Evolutionary conservation across 2,797 vertebrate genomes (phyloP), one percentile per base, ranked within the genome.

Genomic region (Hoplostethus mediterraneus): DNA sequence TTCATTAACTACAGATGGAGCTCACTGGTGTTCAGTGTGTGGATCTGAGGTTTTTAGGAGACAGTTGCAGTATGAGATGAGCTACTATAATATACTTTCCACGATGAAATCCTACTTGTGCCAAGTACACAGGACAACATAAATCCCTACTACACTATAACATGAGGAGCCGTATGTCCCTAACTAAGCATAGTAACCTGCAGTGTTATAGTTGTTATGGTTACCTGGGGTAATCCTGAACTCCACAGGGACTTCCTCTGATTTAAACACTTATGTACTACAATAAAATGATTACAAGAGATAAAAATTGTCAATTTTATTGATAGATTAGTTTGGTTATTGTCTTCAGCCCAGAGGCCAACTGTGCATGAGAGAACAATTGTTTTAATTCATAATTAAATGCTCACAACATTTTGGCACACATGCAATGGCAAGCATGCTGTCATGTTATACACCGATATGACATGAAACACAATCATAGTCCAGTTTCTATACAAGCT

Each of bases 291-390:
- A 72, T 30, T 14, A 72, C 62, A 69, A 74, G 16, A 21, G 45
- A 40, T 85, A 87, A 90, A 92, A 92, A 92, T 86, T 90, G 71
- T 87, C 58, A 79, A 70, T 65, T 91, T 90, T 91, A 93, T 91
- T 91, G 76, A 79, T 28, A 28, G 28, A 28, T 79, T 62, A 14
- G 38, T 84, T 81, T 60, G 68, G 75, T 86, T 63, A 65, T 16
- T 67, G 75, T 87, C 48, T 57, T 75, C 56, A 87, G 78, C 55
- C 56, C 73, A 75, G 77, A 79, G 79, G 52, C 79, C 61, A 60
- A 62, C 67, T 71, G 79, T 87, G 73, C 73, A 84, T 33, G 10
- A 56, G 21, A 61, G 44, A n/a, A 25, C 38, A 42, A 25, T 28
- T 30, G 42, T 71, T 55, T 63, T 63, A 48, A 63, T 59, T 80